These are phyloP conservation scores for Poecilobothrus nobilitatus DNA, from an alignment of 2,888 invertebrate genomes.

Conservation along the genomic window DNA sequence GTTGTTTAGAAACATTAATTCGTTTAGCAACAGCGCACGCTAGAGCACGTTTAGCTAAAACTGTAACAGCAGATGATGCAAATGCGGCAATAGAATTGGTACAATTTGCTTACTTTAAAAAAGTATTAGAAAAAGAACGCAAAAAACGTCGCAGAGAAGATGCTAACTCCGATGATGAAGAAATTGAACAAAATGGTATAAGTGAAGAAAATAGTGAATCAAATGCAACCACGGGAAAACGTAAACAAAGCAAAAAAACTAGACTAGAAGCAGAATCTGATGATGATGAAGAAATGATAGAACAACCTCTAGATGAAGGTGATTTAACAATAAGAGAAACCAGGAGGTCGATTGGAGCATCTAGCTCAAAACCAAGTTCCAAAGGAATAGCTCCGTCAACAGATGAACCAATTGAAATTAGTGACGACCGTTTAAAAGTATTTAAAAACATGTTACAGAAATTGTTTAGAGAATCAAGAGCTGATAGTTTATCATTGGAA, in stretches of 20 bases:
- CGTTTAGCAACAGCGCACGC: conserved; percentile 96
- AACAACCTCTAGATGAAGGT: conserved; percentile 37
- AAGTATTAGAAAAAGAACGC: conserved; percentile 72
- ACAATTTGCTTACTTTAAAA: conserved; percentile 93
- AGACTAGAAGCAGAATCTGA: conserved; percentile 28
- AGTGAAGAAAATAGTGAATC: conserved; percentile 35
- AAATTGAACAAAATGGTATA: conserved; percentile 41
- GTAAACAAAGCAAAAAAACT: conserved; percentile 32
- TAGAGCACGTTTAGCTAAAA: conserved; percentile 81
- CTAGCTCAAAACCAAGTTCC: conserved; percentile 18
- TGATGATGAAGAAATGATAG: conserved; percentile 34
- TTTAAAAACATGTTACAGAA: conserved; percentile 69
- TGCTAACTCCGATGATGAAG: conserved; percentile 48
- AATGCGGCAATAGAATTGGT: conserved; percentile 86
- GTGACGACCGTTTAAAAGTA: conserved; percentile 47
- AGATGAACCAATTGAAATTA: conserved; percentile 33
- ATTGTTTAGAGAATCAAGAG: conserved; percentile 67
- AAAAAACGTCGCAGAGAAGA: conserved; percentile 54
- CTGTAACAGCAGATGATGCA: conserved; percentile 79
- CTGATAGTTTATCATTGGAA: conserved; percentile 61
- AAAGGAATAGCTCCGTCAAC: conserved; percentile 24
- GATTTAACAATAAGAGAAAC: conserved; percentile 41
- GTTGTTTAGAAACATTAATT: conserved; percentile 94
- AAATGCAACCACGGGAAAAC: conserved; percentile 26
- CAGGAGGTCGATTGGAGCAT: conserved; percentile 27